Percentiles rank a stretch among this genome's conserved stretches.
These are phyloP conservation scores for Patella caerulea DNA, from an alignment of 2,888 invertebrate species.

Conservation along the genomic window DNA sequence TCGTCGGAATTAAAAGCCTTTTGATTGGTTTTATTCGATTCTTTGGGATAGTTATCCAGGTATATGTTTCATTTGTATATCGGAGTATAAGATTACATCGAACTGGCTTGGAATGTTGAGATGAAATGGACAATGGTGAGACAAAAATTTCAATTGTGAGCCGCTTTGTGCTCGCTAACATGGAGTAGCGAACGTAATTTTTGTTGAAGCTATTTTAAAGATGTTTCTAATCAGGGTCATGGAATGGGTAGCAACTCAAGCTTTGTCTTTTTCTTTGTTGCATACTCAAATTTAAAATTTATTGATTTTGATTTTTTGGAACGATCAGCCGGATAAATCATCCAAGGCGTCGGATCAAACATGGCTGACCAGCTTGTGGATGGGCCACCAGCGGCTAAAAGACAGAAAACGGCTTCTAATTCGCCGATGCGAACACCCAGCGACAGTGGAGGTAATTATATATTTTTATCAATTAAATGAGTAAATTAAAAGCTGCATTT, in stretches of 20 bases:
- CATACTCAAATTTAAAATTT: background rate
- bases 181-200: conserved; percentile 30
- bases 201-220: conserved; percentile 24
- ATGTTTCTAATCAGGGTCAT: conserved; percentile 12
- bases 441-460: conserved; percentile 60
- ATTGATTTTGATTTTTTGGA: conserved; percentile 9
- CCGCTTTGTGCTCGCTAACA: conserved; percentile 39
- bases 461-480: conserved; percentile 14
- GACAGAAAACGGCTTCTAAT: conserved; percentile 82
- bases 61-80: background rate
- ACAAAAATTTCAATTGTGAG: conserved; percentile 23
- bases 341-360: conserved; percentile 46
- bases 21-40: conserved; percentile 73
- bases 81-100: conserved; percentile 30
- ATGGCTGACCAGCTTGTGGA: conserved; percentile 96
- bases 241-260: background rate
- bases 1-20: conserved; percentile 56
- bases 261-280: background rate
- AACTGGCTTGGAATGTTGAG: conserved; percentile 16
- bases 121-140: conserved; percentile 25
- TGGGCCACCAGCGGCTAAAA: conserved; percentile 97
- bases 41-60: conserved; percentile 66
- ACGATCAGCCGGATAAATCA: conserved; percentile 6
- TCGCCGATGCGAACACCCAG: conserved; percentile 57
- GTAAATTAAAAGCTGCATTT: too few species aligned